Conservation (phyloP, 2,797 vertebrate genomes). For the Aldrovandia affinis region DNA sequence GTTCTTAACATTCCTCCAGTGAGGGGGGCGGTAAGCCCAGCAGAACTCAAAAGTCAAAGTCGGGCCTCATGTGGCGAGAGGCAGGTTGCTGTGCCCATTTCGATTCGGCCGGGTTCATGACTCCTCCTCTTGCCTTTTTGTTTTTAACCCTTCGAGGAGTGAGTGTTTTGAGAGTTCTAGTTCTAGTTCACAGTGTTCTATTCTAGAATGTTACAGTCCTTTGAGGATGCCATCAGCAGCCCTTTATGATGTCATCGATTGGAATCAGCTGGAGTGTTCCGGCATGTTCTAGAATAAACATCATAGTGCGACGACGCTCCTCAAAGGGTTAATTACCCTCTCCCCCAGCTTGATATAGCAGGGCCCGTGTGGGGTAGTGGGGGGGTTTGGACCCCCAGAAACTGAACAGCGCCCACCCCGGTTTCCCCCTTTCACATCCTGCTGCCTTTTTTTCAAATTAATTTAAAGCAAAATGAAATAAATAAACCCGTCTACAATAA, state of each 20-base stretch:
- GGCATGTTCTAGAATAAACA: too few species aligned
- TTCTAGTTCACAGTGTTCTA: too few species aligned
- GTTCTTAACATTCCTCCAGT: conserved; percentile 17
- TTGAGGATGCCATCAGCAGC: too few species aligned
- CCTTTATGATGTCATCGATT: too few species aligned
- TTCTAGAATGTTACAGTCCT: too few species aligned
- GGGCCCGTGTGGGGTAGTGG: not conserved
- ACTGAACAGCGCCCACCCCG: too few species aligned
- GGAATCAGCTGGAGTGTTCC: too few species aligned
- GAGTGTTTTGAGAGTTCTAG: not conserved
- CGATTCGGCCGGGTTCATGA: conserved; percentile 64
- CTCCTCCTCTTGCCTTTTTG: conserved; percentile 54
- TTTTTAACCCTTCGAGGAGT: conserved; percentile 57
- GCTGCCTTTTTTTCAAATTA: conserved; percentile 64
- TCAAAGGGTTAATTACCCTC: too few species aligned
- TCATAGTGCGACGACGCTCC: too few species aligned
- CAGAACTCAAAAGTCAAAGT: conserved; percentile 27
- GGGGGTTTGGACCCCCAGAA: too few species aligned
- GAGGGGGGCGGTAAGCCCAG: not conserved
- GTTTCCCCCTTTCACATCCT: conserved; percentile 36
- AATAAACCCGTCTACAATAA: conserved; percentile 58
- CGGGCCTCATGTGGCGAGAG: not conserved
- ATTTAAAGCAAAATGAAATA: conserved; percentile 67
- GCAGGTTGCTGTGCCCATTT: conserved; percentile 39
- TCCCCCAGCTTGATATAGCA: not conserved